A percentile compares a stretch with the other conserved stretches of the same genome.
Evolutionary conservation across 2,888 invertebrate genomes (phyloP).

Genomic region (Cataglyphis cursor): DNA sequence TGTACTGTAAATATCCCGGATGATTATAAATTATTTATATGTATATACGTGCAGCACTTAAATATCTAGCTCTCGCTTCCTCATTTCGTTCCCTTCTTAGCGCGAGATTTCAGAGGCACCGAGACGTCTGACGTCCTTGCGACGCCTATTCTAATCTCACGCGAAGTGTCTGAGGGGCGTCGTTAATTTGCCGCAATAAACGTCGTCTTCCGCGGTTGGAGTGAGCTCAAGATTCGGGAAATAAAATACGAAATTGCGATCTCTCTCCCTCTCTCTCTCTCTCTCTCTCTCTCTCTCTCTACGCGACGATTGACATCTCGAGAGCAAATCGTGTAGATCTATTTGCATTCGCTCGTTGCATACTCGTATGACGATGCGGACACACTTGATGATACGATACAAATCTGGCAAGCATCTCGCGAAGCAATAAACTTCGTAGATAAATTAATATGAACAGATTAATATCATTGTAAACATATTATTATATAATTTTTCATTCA

Average conservation of each 20-base stretch:
- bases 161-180: slow-evolving; percentile 22
- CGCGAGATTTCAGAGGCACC: neutral
- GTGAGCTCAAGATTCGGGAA: slow-evolving; percentile 50
- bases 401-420: slow-evolving; percentile 42
- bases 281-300: neutral
- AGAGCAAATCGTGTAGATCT: slow-evolving; percentile 17
- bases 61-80: neutral
- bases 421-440: slow-evolving; percentile 52
- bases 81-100: slow-evolving; percentile 2
- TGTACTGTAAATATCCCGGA: neutral
- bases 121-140: slow-evolving; percentile 18
- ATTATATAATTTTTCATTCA: slow-evolving; percentile 1
- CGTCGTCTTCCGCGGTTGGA: slow-evolving; percentile 50
- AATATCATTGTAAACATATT: slow-evolving; percentile 34
- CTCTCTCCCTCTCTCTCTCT: too few species aligned
- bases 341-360: slow-evolving; percentile 25
- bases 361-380: slow-evolving; percentile 31
- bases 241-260: slow-evolving; percentile 21
- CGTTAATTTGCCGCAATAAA: slow-evolving; percentile 64
- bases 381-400: neutral
- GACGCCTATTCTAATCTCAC: slow-evolving; percentile 41
- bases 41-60: too few species aligned
- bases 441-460: slow-evolving; percentile 30
- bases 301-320: slow-evolving; percentile 42
- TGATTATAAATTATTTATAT: neutral